Percentiles rank a stretch among this genome's conserved stretches.
These are phyloP conservation scores for Bursaphelenchus okinawaensis DNA, from an alignment of 2,888 invertebrate species.

Conservation along the genomic window DNA sequence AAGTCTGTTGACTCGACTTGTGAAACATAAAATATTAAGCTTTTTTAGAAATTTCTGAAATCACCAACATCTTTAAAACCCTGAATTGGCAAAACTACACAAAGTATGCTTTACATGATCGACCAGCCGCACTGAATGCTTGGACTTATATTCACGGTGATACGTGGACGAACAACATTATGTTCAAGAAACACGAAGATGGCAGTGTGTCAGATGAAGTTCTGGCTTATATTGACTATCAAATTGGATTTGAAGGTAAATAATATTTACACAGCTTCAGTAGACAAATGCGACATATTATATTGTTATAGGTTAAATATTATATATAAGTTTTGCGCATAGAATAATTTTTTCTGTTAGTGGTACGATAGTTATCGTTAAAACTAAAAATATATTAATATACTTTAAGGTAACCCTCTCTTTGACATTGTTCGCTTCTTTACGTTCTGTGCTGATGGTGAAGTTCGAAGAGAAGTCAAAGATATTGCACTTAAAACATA, in stretches of 20 bases:
- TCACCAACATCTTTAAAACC: background rate
- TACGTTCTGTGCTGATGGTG: conserved; percentile 8
- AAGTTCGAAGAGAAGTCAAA: conserved; percentile 5
- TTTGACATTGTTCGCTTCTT: conserved; percentile 11
- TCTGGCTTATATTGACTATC: conserved; percentile 10
- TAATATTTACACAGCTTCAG: too few species aligned
- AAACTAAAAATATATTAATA: background rate
- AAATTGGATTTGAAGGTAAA: conserved; percentile 2
- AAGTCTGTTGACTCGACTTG: too few species aligned
- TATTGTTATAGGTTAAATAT: too few species aligned
- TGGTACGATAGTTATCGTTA: background rate
- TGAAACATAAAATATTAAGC: too few species aligned
- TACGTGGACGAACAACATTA: conserved; percentile 6
- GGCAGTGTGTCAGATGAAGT: background rate
- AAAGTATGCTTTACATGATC: background rate
- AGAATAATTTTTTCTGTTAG: background rate
- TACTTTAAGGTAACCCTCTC: conserved; percentile 1
- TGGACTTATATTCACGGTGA: background rate
- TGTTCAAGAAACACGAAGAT: conserved; percentile 2
- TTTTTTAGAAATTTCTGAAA: background rate
- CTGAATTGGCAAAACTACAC: background rate
- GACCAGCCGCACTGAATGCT: background rate
- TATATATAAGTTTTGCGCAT: too few species aligned
- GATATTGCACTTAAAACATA: background rate
- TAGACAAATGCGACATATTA: too few species aligned